These are phyloP conservation scores for Syngnathoides biaculeatus DNA, from an alignment of 2,113 vertebrate genomes.

Conservation along the genomic window DNA sequence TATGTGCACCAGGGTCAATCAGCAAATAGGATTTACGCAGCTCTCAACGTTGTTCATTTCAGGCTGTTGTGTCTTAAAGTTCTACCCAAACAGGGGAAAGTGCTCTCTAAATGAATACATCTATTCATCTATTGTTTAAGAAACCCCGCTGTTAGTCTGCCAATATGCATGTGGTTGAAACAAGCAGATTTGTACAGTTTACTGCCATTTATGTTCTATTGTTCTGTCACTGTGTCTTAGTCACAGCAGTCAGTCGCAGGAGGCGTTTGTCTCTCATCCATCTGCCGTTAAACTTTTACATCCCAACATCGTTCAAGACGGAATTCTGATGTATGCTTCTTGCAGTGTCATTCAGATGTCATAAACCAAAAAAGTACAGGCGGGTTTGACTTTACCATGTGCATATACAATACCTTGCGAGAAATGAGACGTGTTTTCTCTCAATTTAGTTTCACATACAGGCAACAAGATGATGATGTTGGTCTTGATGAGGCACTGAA, in stretches of 20 bases:
- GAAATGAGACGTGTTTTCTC: too few relatives aligned
- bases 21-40: slow-evolving; percentile 28
- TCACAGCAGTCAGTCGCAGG: slow-evolving; percentile 13
- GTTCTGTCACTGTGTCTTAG: slow-evolving; percentile 22
- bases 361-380: slow-evolving; percentile 5
- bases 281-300: slow-evolving; percentile 19
- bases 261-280: slow-evolving; percentile 21
- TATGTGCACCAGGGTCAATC: slow-evolving; percentile 50
- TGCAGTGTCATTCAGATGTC: not conserved
- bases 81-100: slow-evolving; percentile 30
- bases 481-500: too few relatives aligned
- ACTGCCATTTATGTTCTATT: slow-evolving; percentile 26
- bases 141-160: slow-evolving; percentile 23
- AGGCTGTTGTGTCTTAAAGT: slow-evolving; percentile 19
- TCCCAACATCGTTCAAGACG: slow-evolving; percentile 11
- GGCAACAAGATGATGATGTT: too few relatives aligned
- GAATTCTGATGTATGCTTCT: slow-evolving; percentile 12
- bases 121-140: slow-evolving; percentile 34
- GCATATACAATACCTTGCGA: not conserved
- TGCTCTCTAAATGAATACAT: slow-evolving; percentile 33
- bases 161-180: slow-evolving; percentile 11
- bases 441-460: too few relatives aligned
- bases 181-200: slow-evolving; percentile 23
- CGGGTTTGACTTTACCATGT: not conserved
- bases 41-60: slow-evolving; percentile 14